phyloP scores from a whole-genome alignment of 2,888 invertebrate species.

The Cryptosula pallasiana region DNA sequence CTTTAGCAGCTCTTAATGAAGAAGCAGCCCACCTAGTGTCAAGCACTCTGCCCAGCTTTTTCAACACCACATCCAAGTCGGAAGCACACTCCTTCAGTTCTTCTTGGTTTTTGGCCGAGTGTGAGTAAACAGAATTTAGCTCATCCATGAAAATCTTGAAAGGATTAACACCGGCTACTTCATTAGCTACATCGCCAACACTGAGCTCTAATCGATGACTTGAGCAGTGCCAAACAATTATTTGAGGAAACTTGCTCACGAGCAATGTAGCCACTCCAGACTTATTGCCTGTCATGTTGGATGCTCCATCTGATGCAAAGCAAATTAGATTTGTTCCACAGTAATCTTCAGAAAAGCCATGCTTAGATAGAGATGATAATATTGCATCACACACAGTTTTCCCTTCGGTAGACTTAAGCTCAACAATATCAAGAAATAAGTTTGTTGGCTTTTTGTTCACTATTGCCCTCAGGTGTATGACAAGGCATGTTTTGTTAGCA shows the following conservation, averaged over 20 bases:
- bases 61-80: background rate
- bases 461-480: background rate
- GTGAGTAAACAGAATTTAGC: background rate
- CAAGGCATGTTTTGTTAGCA: background rate
- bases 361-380: background rate
- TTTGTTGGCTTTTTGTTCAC: background rate
- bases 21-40: slow-evolving; percentile 11
- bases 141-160: background rate
- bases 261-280: background rate
- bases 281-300: no score
- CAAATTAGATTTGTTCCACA: no score
- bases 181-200: background rate
- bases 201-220: background rate
- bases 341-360: background rate
- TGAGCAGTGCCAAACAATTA: slow-evolving; percentile 1
- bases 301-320: no score
- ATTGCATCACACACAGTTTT: background rate
- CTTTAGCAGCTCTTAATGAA: background rate
- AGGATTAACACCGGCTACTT: background rate
- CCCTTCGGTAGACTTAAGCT: background rate
- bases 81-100: slow-evolving; percentile 3
- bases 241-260: background rate
- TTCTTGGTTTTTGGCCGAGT: background rate
- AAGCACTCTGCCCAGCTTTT: background rate
- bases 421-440: background rate